Evolutionary conservation across 2,888 invertebrate species (phyloP).

Genomic region (Hirtodrosophila duncani): DNA sequence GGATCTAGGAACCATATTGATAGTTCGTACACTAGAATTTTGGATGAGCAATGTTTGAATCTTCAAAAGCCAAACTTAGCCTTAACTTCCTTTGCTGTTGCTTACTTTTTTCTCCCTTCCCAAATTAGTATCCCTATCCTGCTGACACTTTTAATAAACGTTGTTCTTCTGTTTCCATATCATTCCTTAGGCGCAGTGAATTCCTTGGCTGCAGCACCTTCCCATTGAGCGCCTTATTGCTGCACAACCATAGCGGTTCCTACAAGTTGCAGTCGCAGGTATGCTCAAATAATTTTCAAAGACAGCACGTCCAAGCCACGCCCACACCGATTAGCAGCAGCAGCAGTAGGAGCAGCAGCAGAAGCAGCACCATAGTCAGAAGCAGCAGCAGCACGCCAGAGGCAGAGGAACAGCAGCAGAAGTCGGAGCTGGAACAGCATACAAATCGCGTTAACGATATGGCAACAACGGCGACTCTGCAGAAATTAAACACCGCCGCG

Average conservation of each 20-base stretch:
- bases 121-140: no score
- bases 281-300: constrained; percentile 78
- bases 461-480: not conserved
- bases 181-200: constrained; percentile 90
- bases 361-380: constrained; percentile 39
- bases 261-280: constrained; percentile 86
- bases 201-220: constrained; percentile 96
- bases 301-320: constrained; percentile 17
- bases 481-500: no score
- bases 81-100: no score
- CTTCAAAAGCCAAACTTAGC: no score
- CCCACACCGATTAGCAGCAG: no score
- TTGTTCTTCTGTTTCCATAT: constrained; percentile 49
- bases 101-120: no score
- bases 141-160: no score
- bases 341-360: constrained; percentile 31
- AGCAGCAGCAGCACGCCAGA: constrained; percentile 18
- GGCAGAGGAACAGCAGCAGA: constrained; percentile 6
- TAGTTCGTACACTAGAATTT: no score
- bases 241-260: constrained; percentile 82
- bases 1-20: no score
- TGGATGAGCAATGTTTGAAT: no score
- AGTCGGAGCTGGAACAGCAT: not conserved
- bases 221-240: constrained; percentile 88
- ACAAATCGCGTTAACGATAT: constrained; percentile 18